Base-by-base conservation (phyloP, 2,888 invertebrate genomes). In the Cheilosia grossa region DNA sequence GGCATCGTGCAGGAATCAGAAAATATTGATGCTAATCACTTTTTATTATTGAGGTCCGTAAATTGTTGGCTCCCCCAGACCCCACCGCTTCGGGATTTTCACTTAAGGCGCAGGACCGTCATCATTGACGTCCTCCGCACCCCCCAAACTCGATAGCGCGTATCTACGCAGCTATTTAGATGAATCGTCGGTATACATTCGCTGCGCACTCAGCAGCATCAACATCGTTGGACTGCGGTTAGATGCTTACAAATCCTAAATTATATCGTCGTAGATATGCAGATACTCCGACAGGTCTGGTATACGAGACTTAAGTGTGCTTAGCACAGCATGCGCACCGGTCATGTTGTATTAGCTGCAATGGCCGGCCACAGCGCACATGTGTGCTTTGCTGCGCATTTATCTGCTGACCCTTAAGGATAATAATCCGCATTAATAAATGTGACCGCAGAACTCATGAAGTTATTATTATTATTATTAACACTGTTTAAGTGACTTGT, bases 21-120 rank as follows among this genome's bases (percentile, higher is more conserved):
- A 85, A 85, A 85, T 81, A 85, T 85, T 85, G 85, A 85, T 85
- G 85, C 85, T 85, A 85, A 85, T 85, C 85, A 81, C 85, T 72
- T 85, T 85, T 85, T 85, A 85, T 85, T 85, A 85, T 85, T 85
- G 81, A 66, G 70, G 17, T 81, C 67, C 85, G 77, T 85, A 85
- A 85, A 85, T 85, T 85, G 70, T 67, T 10, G 56, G 63, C 81
- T 67, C 70, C 77, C 72, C 67, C 24, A 15, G 5, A 56, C 75
- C 24, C 47, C 24, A 19, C 42, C 53, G 15, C 10, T 21, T 21
- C 10, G 10, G 47, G 67, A 81, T 82, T 82, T 82, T 63, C 67
- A 67, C 58, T 75, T 67, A 67, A 77, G 69, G 59, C 59, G 5
- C 27, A 49, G 61, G 59, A 73, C 44, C 63, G 21, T 73, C 73